These are phyloP conservation scores for Dinomys branickii DNA, from an alignment of 2,113 vertebrate genomes.

Conservation along the genomic window DNA sequence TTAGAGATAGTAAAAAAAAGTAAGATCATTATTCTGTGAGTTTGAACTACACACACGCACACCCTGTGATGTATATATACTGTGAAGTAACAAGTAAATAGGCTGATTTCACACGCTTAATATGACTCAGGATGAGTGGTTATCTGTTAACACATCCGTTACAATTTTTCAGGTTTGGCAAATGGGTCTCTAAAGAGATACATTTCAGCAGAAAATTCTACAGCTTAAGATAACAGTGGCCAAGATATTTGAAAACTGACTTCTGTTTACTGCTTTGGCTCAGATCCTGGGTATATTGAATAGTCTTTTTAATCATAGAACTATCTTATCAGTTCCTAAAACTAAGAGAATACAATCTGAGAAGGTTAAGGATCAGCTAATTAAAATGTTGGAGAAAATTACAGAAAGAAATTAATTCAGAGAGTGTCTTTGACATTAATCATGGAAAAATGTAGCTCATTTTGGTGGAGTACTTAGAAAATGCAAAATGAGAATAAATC, in stretches of 20 bases:
- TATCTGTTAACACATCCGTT: not conserved
- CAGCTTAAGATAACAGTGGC: not conserved
- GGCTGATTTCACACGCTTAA: not conserved
- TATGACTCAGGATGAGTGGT: not conserved
- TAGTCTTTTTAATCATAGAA: slow-evolving; percentile 11
- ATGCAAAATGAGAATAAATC: slow-evolving; percentile 65
- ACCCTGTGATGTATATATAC: not conserved
- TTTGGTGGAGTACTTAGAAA: slow-evolving; percentile 46
- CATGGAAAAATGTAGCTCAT: slow-evolving; percentile 47
- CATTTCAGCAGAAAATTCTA: not conserved
- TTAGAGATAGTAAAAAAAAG: not conserved
- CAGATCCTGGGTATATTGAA: not conserved
- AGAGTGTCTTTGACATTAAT: slow-evolving; percentile 63
- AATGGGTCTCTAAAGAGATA: not conserved
- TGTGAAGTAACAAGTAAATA: not conserved
- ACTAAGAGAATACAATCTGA: slow-evolving; percentile 9
- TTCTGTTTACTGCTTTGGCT: not conserved
- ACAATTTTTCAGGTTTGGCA: not conserved
- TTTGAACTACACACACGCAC: not conserved
- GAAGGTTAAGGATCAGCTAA: slow-evolving; percentile 34
- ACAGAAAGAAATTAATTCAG: slow-evolving; percentile 66
- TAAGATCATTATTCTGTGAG: not conserved
- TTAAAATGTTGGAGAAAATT: slow-evolving; percentile 50
- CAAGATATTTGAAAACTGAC: slow-evolving; percentile 29
- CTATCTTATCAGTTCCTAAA: not conserved